phyloP scores from a whole-genome alignment of 2,888 invertebrate genomes.

The Drosophila anomelani region DNA sequence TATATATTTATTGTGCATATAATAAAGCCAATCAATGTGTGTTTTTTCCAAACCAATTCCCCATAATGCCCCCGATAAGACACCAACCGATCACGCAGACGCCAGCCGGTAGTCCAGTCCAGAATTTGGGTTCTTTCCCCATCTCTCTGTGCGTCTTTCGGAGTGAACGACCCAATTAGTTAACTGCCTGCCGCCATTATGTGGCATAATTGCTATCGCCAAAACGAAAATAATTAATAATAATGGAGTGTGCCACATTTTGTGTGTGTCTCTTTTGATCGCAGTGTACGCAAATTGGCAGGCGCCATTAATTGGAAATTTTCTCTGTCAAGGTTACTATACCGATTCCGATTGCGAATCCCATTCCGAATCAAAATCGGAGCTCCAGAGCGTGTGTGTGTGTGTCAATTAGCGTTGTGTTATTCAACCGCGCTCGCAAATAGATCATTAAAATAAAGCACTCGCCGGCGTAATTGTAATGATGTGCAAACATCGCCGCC shows the following conservation, averaged over 20 bases:
- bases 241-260: conserved; percentile 37
- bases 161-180: conserved; percentile 30
- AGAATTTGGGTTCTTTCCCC: conserved; percentile 37
- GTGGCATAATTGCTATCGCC: conserved; percentile 32
- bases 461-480: conserved; percentile 57
- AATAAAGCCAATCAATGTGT: conserved; percentile 72
- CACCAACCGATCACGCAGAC: conserved; percentile 23
- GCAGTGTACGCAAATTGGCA: conserved; percentile 57
- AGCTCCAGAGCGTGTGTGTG: conserved; percentile 50
- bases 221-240: conserved; percentile 26
- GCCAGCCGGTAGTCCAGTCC: not conserved
- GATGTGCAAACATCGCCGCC: conserved; percentile 70
- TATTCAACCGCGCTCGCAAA: conserved; percentile 60
- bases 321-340: conserved; percentile 74
- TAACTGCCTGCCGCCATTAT: conserved; percentile 35
- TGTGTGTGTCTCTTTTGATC: conserved; percentile 24
- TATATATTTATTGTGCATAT: conserved; percentile 61
- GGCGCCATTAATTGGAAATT: conserved; percentile 62
- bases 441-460: conserved; percentile 51
- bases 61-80: conserved; percentile 27
- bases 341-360: conserved; percentile 31
- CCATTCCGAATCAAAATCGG: conserved; percentile 21
- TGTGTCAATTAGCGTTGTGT: conserved; percentile 66
- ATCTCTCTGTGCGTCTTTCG: not conserved
- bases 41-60: conserved; percentile 41